Conservation (phyloP, 2,888 invertebrate species). For the Omphaloscelis lunosa region DNA sequence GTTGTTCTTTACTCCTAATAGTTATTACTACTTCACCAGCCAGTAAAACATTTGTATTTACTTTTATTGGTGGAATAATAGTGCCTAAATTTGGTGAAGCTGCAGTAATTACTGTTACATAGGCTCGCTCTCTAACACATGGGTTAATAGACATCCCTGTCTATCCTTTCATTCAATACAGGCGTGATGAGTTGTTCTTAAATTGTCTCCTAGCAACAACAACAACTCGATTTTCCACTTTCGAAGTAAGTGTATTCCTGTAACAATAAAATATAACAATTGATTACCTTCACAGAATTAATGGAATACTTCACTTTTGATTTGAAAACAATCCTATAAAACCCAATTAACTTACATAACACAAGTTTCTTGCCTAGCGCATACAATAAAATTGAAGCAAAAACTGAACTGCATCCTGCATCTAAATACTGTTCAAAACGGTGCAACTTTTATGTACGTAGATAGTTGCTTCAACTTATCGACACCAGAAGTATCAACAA, state of each 20-base stretch:
- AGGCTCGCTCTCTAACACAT: background rate
- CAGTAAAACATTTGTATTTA: background rate
- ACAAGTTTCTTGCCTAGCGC: background rate
- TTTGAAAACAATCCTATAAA: background rate
- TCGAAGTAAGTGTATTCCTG: conserved; percentile 93
- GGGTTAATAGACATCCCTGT: background rate
- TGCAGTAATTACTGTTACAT: background rate
- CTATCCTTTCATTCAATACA: background rate
- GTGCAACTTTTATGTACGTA: too few species aligned
- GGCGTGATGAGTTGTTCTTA: background rate
- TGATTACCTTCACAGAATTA: background rate
- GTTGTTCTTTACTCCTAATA: background rate
- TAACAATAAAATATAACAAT: conserved; percentile 73
- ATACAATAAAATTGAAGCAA: background rate
- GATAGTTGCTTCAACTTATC: background rate
- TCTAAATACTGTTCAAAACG: background rate
- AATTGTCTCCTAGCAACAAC: conserved; percentile 61
- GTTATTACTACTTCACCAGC: background rate
- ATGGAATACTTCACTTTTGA: background rate
- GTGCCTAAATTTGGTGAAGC: background rate
- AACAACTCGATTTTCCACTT: conserved; percentile 84
- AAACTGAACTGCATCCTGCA: background rate
- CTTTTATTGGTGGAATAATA: background rate
- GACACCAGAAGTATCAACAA: too few species aligned
- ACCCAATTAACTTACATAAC: background rate